Conservation (phyloP, 2,113 vertebrate species). For the Phaethon lepturus region DNA sequence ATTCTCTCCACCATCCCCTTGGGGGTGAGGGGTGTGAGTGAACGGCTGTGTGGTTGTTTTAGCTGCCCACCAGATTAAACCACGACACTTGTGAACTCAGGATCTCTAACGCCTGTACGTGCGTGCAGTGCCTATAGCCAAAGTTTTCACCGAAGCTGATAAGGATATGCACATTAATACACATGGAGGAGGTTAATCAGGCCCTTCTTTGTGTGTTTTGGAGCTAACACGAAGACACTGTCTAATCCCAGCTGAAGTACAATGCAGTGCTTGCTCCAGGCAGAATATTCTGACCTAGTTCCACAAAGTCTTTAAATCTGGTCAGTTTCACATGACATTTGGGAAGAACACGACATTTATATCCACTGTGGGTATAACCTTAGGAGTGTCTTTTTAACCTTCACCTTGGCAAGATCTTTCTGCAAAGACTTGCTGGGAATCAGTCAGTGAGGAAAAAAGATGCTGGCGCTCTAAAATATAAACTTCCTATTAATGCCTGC, state of each 20-base stretch:
- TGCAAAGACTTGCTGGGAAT: background rate
- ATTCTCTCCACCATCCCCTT: too few relatives aligned
- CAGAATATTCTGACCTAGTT: background rate
- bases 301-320: background rate
- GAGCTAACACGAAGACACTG: rapidly evolving
- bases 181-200: background rate
- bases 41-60: too few relatives aligned
- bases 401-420: background rate
- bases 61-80: too few relatives aligned
- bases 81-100: background rate
- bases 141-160: background rate
- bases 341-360: background rate
- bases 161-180: background rate
- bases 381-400: background rate
- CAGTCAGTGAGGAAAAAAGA: background rate
- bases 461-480: background rate
- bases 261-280: background rate
- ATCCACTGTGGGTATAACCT: background rate
- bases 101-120: background rate
- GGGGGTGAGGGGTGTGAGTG: too few relatives aligned
- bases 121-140: background rate
- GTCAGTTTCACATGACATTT: background rate
- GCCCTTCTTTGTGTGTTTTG: background rate
- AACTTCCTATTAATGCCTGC: background rate
- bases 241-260: background rate